Conservation (phyloP, 2,113 vertebrate genomes). For the Pangasianodon hypophthalmus region DNA sequence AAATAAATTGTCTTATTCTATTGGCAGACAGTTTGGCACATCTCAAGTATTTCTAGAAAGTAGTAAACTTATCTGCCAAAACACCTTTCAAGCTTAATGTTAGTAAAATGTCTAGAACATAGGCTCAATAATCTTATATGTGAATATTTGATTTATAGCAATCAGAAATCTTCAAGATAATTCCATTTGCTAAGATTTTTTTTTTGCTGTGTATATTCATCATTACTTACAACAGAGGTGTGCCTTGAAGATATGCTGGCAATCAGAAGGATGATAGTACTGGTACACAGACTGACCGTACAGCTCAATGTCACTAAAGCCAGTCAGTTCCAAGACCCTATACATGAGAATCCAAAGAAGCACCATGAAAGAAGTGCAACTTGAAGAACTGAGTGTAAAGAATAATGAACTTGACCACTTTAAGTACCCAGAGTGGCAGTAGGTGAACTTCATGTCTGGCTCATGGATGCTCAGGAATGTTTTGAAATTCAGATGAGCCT, state of each 20-base stretch:
- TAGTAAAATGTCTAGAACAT: background rate
- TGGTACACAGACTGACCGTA: slow-evolving; percentile 61
- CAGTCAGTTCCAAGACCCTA: slow-evolving; percentile 59
- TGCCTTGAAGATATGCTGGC: slow-evolving; percentile 53
- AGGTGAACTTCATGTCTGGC: slow-evolving; percentile 63
- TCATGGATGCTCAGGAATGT: slow-evolving; percentile 60
- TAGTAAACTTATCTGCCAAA: background rate
- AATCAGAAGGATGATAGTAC: slow-evolving; percentile 60
- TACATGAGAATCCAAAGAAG: slow-evolving; percentile 9
- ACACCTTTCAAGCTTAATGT: background rate
- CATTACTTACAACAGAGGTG: slow-evolving; percentile 57
- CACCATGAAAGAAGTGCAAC: background rate
- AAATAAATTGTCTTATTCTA: background rate
- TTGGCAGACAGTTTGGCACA: background rate
- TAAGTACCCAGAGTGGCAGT: slow-evolving; percentile 61
- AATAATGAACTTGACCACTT: too few relatives aligned
- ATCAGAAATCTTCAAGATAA: background rate
- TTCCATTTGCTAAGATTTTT: background rate
- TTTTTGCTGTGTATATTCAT: background rate
- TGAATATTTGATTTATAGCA: background rate
- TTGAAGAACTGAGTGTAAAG: background rate
- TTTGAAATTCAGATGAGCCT: slow-evolving; percentile 34
- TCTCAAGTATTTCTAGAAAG: background rate
- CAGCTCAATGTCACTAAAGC: slow-evolving; percentile 58
- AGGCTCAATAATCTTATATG: too few relatives aligned